phyloP scores from a whole-genome alignment of 2,888 invertebrate species.

The Orchesella flavescens region DNA sequence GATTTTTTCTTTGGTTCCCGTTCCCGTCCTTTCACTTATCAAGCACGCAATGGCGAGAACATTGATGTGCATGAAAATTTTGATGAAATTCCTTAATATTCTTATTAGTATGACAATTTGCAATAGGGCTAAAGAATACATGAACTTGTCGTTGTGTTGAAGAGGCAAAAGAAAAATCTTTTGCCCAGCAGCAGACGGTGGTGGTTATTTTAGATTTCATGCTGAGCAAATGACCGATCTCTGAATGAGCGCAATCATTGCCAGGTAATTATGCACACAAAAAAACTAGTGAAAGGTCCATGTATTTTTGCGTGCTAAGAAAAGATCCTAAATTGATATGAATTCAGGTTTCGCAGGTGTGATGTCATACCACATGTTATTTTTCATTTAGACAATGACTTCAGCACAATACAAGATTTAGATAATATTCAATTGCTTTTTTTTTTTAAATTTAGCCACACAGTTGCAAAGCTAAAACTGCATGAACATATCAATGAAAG shows the following conservation, averaged over 20 bases:
- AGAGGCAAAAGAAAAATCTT: neutral
- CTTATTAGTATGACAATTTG: no score
- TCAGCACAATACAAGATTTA: no score
- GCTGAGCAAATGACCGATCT: conserved; percentile 65
- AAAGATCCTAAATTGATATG: conserved; percentile 51
- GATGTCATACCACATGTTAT: conserved; percentile 60
- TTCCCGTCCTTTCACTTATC: no score
- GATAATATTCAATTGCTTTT: no score
- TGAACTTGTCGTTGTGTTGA: neutral
- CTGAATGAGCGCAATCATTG: conserved; percentile 62
- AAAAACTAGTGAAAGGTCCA: conserved; percentile 9
- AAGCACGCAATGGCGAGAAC: no score
- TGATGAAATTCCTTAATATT: no score
- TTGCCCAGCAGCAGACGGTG: neutral
- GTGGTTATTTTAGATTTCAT: conserved; percentile 48
- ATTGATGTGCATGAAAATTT: no score
- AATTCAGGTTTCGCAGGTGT: conserved; percentile 62
- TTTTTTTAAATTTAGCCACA: no score
- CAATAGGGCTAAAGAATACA: neutral
- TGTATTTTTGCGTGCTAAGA: conserved; percentile 59
- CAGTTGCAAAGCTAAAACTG: no score
- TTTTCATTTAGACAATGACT: conserved; percentile 34
- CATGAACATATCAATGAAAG: no score
- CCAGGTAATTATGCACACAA: conserved; percentile 60
- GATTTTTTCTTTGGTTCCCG: no score